phyloP scores from a whole-genome alignment of 1,140 invertebrate species.

The Drosophila leontia region DNA sequence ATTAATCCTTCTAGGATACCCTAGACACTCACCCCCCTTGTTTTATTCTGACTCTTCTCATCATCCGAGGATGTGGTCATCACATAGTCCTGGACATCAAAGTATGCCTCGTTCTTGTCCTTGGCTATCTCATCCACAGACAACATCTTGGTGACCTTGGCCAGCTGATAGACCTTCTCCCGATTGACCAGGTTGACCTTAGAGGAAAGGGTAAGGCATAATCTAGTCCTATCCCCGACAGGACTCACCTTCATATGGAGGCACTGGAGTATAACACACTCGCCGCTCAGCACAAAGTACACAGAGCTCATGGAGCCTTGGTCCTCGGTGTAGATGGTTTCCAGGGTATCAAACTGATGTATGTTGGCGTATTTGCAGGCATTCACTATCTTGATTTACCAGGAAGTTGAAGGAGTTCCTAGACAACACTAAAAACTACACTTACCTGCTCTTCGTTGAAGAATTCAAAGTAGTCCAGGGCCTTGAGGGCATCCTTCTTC shows the following conservation, averaged over 20 bases:
- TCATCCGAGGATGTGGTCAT: constrained; percentile 29
- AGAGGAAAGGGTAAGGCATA: no score
- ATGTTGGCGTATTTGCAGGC: constrained; percentile 63
- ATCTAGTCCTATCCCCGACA: neutral
- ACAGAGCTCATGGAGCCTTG: constrained; percentile 63
- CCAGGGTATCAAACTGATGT: constrained; percentile 66
- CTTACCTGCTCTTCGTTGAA: constrained; percentile 65
- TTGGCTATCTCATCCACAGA: neutral
- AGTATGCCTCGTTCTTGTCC: neutral
- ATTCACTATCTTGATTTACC: constrained; percentile 39
- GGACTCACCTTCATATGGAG: constrained; percentile 66
- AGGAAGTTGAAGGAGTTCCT: no score
- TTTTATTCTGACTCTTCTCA: constrained; percentile 14
- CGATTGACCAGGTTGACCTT: constrained; percentile 21
- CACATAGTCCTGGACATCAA: constrained; percentile 17
- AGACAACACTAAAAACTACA: neutral
- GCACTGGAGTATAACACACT: constrained; percentile 78
- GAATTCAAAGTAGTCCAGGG: constrained; percentile 70
- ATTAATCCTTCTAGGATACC: no score
- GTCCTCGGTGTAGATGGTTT: constrained; percentile 75
- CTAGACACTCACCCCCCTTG: constrained; percentile 12
- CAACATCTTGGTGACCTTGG: neutral
- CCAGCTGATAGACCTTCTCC: constrained; percentile 23
- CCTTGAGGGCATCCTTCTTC: constrained; percentile 58
- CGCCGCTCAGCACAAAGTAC: constrained; percentile 78